phyloP scores from a whole-genome alignment of 2,888 invertebrate genomes.

The Eilema caniola region DNA sequence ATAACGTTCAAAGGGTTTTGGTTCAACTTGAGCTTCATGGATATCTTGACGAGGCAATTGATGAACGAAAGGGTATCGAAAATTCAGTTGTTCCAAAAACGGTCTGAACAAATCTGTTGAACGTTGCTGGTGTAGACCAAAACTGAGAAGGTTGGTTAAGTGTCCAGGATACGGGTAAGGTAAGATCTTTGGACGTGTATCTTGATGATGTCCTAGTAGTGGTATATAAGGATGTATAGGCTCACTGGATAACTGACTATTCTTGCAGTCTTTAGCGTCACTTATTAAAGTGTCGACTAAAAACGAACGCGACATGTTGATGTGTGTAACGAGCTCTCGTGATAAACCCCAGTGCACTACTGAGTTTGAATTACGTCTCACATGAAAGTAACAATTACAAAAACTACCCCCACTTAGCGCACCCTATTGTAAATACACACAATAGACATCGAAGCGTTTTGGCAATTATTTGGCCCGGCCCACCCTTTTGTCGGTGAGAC shows the following conservation, averaged over 20 bases:
- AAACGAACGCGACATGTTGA: conserved; percentile 93
- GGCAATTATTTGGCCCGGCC: conserved; percentile 86
- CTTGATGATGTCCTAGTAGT: conserved; percentile 72
- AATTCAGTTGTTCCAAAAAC: conserved; percentile 79
- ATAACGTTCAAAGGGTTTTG: conserved; percentile 66
- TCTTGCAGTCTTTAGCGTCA: conserved; percentile 83
- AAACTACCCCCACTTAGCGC: conserved; percentile 86
- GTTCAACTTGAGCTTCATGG: conserved; percentile 62
- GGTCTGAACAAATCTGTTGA: conserved; percentile 82
- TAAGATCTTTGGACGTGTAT: conserved; percentile 82
- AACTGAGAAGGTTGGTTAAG: conserved; percentile 88
- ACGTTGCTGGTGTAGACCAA: conserved; percentile 88
- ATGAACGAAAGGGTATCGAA: conserved; percentile 78
- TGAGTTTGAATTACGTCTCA: conserved; percentile 71
- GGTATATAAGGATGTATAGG: conserved; percentile 69
- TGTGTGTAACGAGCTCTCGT: conserved; percentile 49
- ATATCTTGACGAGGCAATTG: conserved; percentile 78
- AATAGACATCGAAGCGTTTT: conserved; percentile 85
- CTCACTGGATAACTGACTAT: conserved; percentile 75
- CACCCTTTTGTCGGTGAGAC: conserved; percentile 85
- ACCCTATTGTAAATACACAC: conserved; percentile 83
- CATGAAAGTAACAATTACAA: conserved; percentile 83
- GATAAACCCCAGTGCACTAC: conserved; percentile 68
- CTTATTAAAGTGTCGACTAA: conserved; percentile 93
- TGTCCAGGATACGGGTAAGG: conserved; percentile 89